These are phyloP conservation scores for Anisognathus igniventris DNA, from an alignment of 2,797 vertebrate species.

Conservation along the genomic window DNA sequence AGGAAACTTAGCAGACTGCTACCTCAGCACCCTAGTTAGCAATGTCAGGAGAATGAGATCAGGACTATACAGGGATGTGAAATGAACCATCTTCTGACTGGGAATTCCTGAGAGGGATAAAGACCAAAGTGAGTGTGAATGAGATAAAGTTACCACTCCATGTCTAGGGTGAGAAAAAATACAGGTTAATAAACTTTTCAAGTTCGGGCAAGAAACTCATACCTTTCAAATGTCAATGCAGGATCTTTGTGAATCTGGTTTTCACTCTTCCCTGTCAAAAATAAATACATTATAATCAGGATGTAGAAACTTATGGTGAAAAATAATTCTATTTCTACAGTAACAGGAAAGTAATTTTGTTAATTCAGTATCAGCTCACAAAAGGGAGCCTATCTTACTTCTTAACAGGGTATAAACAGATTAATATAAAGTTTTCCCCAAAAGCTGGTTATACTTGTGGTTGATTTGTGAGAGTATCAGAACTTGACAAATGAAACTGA, in stretches of 20 bases:
- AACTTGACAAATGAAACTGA: neutral
- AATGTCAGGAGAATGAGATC: neutral
- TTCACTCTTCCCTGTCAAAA: conserved; percentile 45
- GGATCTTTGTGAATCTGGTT: conserved; percentile 13
- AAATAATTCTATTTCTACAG: neutral
- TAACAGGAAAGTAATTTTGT: neutral
- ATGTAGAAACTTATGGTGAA: neutral
- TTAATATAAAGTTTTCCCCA: neutral
- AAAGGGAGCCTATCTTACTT: neutral
- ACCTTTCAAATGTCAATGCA: neutral
- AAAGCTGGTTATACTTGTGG: neutral
- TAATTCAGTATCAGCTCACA: neutral
- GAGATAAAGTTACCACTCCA: neutral
- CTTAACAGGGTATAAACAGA: neutral
- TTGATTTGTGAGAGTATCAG: neutral
- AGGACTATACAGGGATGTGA: neutral
- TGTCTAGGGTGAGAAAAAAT: neutral
- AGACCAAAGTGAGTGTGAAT: neutral
- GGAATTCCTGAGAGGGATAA: neutral
- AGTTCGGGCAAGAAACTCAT: neutral
- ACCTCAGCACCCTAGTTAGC: neutral
- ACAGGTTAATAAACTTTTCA: neutral
- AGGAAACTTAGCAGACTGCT: neutral
- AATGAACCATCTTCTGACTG: neutral
- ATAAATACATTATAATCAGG: neutral